Conservation (phyloP, 2,888 invertebrate genomes). For the Ichneumoninae sp. region DNA sequence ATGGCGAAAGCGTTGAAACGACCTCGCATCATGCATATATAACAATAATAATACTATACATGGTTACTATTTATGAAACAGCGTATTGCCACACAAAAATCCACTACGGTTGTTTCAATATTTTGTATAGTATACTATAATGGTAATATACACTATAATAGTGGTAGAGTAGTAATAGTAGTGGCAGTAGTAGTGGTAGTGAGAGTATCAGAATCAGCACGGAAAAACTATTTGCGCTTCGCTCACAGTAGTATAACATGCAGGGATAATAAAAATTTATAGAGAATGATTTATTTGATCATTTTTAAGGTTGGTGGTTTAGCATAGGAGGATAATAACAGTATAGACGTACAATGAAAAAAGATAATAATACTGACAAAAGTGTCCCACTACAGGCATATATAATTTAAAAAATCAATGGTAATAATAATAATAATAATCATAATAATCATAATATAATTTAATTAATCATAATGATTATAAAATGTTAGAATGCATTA, state of each 20-base stretch:
- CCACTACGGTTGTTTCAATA: constrained; percentile 11
- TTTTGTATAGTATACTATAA: constrained; percentile 33
- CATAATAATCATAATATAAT: constrained; percentile 10
- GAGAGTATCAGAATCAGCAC: constrained; percentile 56
- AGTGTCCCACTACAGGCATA: constrained; percentile 67
- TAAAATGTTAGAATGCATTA: constrained; percentile 63
- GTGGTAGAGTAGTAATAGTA: constrained; percentile 33
- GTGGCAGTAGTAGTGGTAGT: constrained; percentile 44
- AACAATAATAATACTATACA: constrained; percentile 17
- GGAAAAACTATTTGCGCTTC: constrained; percentile 59
- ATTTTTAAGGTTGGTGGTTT: constrained; percentile 77
- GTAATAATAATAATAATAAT: constrained; percentile 32
- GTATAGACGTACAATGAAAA: constrained; percentile 65
- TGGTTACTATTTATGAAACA: constrained; percentile 27
- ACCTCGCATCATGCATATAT: constrained; percentile 52
- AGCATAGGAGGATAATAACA: constrained; percentile 73
- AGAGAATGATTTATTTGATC: constrained; percentile 78
- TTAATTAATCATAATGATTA: constrained; percentile 58
- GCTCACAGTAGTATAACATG: constrained; percentile 68
- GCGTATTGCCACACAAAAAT: constrained; percentile 22
- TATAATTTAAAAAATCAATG: constrained; percentile 55
- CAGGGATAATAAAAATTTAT: constrained; percentile 75
- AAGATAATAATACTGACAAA: constrained; percentile 63
- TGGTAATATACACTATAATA: constrained; percentile 13
- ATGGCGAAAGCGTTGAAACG: constrained; percentile 51